Evolutionary conservation across 2,797 vertebrate genomes (phyloP).

Genomic region (Pipistrellus pipistrellus): DNA sequence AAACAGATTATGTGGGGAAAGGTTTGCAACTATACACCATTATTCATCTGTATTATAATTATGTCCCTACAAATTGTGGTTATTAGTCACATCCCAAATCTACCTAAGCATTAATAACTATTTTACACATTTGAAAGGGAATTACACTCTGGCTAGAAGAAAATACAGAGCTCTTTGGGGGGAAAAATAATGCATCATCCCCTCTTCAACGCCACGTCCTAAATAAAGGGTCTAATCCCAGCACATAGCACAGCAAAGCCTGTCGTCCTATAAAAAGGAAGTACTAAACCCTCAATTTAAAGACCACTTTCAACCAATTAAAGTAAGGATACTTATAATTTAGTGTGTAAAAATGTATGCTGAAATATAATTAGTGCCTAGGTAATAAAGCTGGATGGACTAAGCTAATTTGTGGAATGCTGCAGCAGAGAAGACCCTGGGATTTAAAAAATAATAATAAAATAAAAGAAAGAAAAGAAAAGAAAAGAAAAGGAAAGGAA

Average conservation of each 20-base stretch:
- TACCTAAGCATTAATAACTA: conserved; percentile 9
- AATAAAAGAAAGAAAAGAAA: too few species aligned
- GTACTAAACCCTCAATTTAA: conserved; percentile 84
- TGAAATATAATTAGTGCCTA: conserved; percentile 87
- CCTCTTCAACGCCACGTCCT: conserved; percentile 68
- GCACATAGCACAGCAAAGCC: conserved; percentile 84
- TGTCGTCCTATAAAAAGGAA: conserved; percentile 84
- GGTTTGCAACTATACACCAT: conserved; percentile 19
- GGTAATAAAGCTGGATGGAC: conserved; percentile 86
- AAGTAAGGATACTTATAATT: conserved; percentile 86
- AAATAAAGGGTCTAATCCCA: conserved; percentile 83
- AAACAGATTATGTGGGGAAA: background rate
- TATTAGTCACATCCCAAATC: conserved; percentile 24
- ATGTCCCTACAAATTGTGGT: conserved; percentile 35
- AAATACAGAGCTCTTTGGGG: conserved; percentile 21
- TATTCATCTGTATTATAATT: conserved; percentile 44
- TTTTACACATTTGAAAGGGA: conserved; percentile 34
- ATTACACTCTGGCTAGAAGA: conserved; percentile 55
- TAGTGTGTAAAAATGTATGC: conserved; percentile 84
- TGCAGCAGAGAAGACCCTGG: conserved; percentile 81
- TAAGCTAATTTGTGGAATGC: conserved; percentile 87
- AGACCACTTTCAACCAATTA: conserved; percentile 87
- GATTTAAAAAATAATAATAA: background rate
- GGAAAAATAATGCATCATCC: conserved; percentile 65
- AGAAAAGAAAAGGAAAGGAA: too few species aligned